A percentile compares a stretch with the other conserved stretches of the same genome.
These are phyloP conservation scores for Plebejus argus DNA, from an alignment of 2,888 invertebrate genomes.

Conservation along the genomic window DNA sequence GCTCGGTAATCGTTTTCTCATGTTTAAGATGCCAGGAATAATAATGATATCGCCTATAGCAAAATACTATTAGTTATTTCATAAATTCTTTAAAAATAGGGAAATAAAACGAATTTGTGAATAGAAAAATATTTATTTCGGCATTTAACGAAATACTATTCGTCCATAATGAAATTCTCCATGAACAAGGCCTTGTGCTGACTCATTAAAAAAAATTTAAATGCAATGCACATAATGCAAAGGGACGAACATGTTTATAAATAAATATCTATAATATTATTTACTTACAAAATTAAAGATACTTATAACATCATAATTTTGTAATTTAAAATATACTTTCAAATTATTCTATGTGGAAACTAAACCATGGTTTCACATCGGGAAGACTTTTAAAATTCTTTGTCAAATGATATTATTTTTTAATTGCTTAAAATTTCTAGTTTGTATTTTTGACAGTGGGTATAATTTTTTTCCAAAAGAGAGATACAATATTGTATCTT, in stretches of 20 bases:
- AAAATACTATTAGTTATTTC: too few relatives aligned
- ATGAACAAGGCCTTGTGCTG: neutral
- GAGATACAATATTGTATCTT: neutral
- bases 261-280: conserved; percentile 4
- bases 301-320: neutral
- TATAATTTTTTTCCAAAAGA: neutral
- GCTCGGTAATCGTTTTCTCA: too few relatives aligned
- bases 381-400: neutral
- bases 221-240: neutral
- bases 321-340: neutral
- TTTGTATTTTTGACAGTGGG: neutral
- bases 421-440: neutral
- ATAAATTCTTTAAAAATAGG: neutral
- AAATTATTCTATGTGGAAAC: neutral
- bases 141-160: neutral
- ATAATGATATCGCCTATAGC: too few relatives aligned
- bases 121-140: conserved; percentile 8
- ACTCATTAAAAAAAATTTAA: neutral
- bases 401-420: neutral
- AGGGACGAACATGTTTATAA: neutral
- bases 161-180: neutral
- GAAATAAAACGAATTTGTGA: conserved; percentile 13
- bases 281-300: neutral
- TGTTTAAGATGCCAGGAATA: too few relatives aligned
- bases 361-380: neutral